Evolutionary conservation across 2,113 vertebrate genomes (phyloP).

Genomic region (Aythya baeri): DNA sequence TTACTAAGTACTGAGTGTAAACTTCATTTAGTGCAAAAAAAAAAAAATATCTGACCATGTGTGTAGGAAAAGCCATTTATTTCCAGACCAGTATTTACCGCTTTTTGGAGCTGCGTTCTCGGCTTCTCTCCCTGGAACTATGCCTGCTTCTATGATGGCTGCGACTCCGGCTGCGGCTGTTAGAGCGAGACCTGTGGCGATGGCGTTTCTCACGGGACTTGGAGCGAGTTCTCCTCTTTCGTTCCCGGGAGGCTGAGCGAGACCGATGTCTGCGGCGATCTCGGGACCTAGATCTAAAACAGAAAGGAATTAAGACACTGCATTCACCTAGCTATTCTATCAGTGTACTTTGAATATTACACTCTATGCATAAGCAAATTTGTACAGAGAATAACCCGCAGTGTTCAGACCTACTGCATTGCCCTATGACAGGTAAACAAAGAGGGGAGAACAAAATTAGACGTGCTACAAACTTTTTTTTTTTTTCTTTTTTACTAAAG

Average conservation of each 20-base stretch:
- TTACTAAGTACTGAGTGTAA: not conserved
- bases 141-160: constrained; percentile 84
- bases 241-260: constrained; percentile 82
- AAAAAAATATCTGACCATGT: not conserved
- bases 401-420: not conserved
- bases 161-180: constrained; percentile 81
- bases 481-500: not conserved
- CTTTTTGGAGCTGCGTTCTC: constrained; percentile 81
- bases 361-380: not conserved
- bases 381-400: not conserved
- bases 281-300: constrained; percentile 79
- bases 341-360: not conserved
- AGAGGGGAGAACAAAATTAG: not conserved
- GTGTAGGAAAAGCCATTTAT: not conserved
- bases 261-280: constrained; percentile 81
- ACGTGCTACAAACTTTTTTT: not conserved
- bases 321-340: not conserved
- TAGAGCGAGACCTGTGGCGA: constrained; percentile 78
- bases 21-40: not conserved
- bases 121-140: constrained; percentile 83
- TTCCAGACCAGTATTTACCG: constrained; percentile 60
- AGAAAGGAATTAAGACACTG: not conserved
- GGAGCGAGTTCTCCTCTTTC: constrained; percentile 82
- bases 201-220: constrained; percentile 84
- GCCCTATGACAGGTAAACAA: not conserved